Conservation (phyloP, 1,140 invertebrate genomes). For the Linepithema humile region DNA sequence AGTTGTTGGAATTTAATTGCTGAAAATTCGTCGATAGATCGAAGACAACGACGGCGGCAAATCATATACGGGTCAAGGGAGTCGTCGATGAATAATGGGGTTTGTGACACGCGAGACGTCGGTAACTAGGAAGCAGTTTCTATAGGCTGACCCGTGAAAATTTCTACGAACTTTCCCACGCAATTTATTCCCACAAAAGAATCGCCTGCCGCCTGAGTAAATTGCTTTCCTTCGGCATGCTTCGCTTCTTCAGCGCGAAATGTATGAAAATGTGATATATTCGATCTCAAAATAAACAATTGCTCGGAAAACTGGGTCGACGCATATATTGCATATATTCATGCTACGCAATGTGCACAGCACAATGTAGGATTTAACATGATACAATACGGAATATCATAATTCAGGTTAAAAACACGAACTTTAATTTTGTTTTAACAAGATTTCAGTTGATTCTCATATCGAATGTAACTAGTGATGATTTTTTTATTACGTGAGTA, state of each 20-base stretch:
- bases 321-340: background rate
- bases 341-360: background rate
- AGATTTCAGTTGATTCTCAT: background rate
- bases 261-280: background rate
- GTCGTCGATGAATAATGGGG: constrained; percentile 52
- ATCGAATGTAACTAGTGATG: background rate
- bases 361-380: background rate
- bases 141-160: constrained; percentile 59
- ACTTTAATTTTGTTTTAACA: background rate
- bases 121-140: constrained; percentile 52
- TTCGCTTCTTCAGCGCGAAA: constrained; percentile 36
- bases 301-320: background rate
- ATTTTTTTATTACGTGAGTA: background rate
- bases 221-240: constrained; percentile 7
- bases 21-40: constrained; percentile 31
- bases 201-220: constrained; percentile 43
- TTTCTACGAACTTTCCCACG: constrained; percentile 68
- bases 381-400: background rate
- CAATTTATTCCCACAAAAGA: constrained; percentile 59
- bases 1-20: constrained; percentile 7
- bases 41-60: background rate
- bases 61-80: constrained; percentile 44
- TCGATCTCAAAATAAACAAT: constrained; percentile 9
- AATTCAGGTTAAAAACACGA: background rate
- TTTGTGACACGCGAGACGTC: constrained; percentile 55